phyloP scores from a whole-genome alignment of 1,140 invertebrate species.

The Lucilia cuprina region DNA sequence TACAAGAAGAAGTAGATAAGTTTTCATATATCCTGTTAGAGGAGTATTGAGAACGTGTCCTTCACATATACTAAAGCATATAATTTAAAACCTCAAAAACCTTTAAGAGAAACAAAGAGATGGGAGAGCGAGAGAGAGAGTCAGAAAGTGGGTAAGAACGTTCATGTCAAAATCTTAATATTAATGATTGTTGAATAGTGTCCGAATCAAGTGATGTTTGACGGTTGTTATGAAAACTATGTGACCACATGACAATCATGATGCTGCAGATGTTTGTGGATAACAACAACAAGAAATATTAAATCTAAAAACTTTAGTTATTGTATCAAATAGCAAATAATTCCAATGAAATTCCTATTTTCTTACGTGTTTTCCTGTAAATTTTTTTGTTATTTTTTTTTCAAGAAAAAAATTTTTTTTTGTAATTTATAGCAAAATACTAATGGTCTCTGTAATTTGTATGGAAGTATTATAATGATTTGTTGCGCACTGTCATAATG shows the following conservation, averaged over 20 bases:
- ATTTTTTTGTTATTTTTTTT: background rate
- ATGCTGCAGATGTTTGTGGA: background rate
- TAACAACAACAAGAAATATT: no score
- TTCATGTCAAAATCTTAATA: background rate
- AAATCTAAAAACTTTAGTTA: no score
- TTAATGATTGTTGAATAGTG: conserved; percentile 3
- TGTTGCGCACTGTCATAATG: background rate
- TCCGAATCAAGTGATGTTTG: background rate
- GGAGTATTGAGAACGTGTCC: no score
- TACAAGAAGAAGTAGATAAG: background rate
- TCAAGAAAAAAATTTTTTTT: background rate
- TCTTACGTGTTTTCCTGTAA: background rate
- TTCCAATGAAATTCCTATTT: no score
- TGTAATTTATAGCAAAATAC: background rate
- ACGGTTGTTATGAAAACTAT: background rate
- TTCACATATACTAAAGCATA: no score
- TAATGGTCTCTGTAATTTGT: conserved; percentile 1
- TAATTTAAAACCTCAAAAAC: background rate
- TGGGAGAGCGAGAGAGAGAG: no score
- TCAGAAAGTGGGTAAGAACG: background rate
- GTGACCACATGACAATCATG: background rate
- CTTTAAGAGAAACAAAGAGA: background rate
- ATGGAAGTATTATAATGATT: background rate
- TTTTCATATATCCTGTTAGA: background rate
- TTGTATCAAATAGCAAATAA: no score